These are phyloP conservation scores for Falco berigora DNA, from an alignment of 2,797 vertebrate species.

Conservation along the genomic window DNA sequence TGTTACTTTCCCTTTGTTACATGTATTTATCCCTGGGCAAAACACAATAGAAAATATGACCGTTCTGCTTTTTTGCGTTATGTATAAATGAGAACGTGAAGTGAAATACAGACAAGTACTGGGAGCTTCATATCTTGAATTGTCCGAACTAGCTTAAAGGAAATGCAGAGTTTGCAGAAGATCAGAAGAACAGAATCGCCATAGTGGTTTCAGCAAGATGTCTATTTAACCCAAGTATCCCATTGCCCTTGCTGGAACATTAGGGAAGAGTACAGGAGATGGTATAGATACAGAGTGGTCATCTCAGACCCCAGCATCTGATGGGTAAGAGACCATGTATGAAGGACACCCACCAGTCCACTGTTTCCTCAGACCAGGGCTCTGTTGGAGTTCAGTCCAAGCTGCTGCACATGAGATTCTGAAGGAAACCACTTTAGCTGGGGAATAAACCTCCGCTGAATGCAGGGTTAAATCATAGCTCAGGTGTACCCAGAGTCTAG, in stretches of 20 bases:
- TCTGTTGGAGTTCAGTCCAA: not conserved
- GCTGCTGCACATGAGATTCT: not conserved
- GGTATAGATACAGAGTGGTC: not conserved
- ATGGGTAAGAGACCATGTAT: not conserved
- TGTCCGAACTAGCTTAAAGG: not conserved
- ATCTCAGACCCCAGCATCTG: not conserved
- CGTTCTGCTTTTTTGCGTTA: not conserved
- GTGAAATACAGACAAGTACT: not conserved
- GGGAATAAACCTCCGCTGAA: not conserved
- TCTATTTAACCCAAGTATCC: not conserved
- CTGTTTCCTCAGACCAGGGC: not conserved
- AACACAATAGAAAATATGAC: not conserved
- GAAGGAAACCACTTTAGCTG: not conserved
- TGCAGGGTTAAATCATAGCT: not conserved
- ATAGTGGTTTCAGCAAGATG: not conserved
- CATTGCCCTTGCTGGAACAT: not conserved
- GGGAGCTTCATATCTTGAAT: not conserved
- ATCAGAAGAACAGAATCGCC: not conserved
- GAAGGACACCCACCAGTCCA: not conserved
- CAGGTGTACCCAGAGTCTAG: not conserved
- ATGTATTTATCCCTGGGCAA: not conserved
- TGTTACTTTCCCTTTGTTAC: not conserved
- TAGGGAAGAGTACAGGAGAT: not conserved
- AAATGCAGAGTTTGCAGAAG: not conserved
- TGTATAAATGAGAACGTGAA: not conserved